Percentiles rank a stretch among this genome's conserved stretches.
Conservation (phyloP, 2,113 vertebrate species). For the Pluvialis apricaria region DNA sequence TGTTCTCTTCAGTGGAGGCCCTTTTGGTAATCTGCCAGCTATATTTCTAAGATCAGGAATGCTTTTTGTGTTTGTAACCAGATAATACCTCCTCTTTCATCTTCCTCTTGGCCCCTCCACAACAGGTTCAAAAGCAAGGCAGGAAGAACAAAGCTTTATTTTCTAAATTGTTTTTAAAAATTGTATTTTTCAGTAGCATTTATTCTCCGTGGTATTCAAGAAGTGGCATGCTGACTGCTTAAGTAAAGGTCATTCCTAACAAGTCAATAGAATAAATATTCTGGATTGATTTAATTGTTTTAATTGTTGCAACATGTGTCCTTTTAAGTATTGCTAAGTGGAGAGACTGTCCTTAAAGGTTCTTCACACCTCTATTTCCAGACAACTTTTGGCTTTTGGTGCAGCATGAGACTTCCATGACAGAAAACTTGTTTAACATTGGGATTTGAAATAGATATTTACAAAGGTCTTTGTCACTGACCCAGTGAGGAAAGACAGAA, state of each 20-base stretch:
- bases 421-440: background rate
- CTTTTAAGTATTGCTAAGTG: constrained; percentile 3
- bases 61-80: background rate
- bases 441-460: background rate
- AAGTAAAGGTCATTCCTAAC: background rate
- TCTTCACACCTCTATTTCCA: background rate
- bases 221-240: background rate
- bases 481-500: background rate
- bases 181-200: background rate
- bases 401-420: background rate
- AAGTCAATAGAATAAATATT: constrained; percentile 49
- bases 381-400: background rate
- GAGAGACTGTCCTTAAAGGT: background rate
- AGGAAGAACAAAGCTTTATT: background rate
- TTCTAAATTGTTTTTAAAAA: background rate
- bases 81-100: background rate
- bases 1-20: background rate
- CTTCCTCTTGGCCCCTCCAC: background rate
- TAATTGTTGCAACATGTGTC: constrained; percentile 18
- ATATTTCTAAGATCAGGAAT: background rate
- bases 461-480: background rate
- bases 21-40: background rate
- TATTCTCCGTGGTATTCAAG: background rate
- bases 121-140: background rate
- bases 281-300: constrained; percentile 31